Percentiles rank a stretch among this genome's conserved stretches.
These are phyloP conservation scores for Hycleus cichorii DNA, from an alignment of 1,140 invertebrate genomes.

Conservation along the genomic window DNA sequence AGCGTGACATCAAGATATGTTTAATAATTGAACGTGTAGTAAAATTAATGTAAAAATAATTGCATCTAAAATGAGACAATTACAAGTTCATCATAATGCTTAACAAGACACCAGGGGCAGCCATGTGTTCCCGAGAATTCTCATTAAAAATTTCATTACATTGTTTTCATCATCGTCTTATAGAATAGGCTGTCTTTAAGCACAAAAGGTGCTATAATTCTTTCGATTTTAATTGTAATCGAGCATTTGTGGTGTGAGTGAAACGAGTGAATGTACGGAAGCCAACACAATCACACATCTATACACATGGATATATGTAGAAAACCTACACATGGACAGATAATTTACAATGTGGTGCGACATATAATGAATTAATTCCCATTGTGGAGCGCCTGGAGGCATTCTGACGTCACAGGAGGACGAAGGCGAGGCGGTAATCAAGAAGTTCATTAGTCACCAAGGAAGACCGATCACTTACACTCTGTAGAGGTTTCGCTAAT, in stretches of 20 bases:
- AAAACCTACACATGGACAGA: constrained; percentile 1
- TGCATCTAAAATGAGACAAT: constrained; percentile 35
- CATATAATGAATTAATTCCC: constrained; percentile 22
- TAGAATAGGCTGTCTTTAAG: no score
- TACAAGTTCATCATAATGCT: constrained; percentile 33
- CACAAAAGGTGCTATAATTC: no score
- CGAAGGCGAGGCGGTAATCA: constrained; percentile 11
- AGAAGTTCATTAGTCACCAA: constrained; percentile 21
- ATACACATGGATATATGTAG: no score
- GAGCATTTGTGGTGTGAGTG: no score
- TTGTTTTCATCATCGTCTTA: no score
- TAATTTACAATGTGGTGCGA: constrained; percentile 18
- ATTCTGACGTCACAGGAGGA: constrained; percentile 5
- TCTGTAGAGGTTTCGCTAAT: constrained; percentile 13
- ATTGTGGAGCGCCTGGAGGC: constrained; percentile 14
- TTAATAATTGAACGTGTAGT: constrained; percentile 25
- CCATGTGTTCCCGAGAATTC: constrained; percentile 14
- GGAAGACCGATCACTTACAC: constrained; percentile 18
- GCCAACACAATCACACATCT: no score
- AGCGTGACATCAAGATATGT: constrained; percentile 30
- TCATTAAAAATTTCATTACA: no score
- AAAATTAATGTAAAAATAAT: constrained; percentile 39
- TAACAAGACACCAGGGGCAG: constrained; percentile 28
- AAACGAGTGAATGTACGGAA: no score
- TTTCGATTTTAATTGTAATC: no score